phyloP scores from a whole-genome alignment of 2,797 vertebrate genomes.

The Oceanodroma leucorhoa region DNA sequence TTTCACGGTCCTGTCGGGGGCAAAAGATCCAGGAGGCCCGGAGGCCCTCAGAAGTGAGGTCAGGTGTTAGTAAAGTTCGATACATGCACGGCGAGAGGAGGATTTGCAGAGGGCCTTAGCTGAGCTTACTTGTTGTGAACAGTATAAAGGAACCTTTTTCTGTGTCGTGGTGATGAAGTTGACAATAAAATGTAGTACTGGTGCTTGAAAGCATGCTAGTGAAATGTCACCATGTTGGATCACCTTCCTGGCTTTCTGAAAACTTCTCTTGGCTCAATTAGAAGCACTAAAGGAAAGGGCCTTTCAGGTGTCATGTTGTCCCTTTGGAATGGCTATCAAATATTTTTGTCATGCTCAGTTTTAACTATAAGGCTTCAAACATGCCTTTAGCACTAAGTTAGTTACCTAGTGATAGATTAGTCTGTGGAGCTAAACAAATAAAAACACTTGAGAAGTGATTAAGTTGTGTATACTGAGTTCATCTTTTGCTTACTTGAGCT shows the following conservation, averaged over 20 bases:
- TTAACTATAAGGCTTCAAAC: neutral
- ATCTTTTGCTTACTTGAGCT: neutral
- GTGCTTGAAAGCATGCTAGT: neutral
- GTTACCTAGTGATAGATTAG: neutral
- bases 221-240: neutral
- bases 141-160: neutral
- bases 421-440: neutral
- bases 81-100: neutral
- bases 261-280: neutral
- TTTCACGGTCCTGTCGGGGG: rapidly evolving
- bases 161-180: neutral
- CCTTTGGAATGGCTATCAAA: rapidly evolving
- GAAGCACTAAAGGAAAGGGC: neutral
- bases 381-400: neutral
- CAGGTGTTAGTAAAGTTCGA: neutral
- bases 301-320: neutral
- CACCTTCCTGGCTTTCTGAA: neutral
- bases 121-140: rapidly evolving
- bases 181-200: neutral
- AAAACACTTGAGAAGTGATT: neutral
- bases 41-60: rapidly evolving
- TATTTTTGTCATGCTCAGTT: neutral
- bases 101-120: rapidly evolving
- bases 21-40: rapidly evolving
- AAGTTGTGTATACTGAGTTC: neutral